Percentiles rank a stretch among this genome's conserved stretches.
Conservation (phyloP, 2,113 vertebrate genomes). For the Dissostichus mawsoni region DNA sequence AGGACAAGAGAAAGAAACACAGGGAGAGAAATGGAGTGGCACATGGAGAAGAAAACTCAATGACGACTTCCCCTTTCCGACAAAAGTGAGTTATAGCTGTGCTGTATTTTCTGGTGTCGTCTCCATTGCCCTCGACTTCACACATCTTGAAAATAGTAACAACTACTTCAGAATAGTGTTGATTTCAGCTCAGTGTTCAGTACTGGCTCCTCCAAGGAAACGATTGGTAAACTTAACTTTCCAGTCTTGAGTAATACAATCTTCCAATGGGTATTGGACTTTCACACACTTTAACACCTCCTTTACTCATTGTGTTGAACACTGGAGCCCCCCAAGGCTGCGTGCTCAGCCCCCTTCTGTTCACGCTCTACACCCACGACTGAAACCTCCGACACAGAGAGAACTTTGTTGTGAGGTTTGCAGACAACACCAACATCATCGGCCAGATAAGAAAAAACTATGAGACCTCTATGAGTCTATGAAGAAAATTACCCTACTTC, state of each 20-base stretch:
- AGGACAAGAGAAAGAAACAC: constrained; percentile 1
- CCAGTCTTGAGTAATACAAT: too few relatives aligned
- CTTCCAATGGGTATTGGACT: too few relatives aligned
- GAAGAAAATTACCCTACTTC: too few relatives aligned
- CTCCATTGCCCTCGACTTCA: not conserved
- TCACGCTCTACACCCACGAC: not conserved
- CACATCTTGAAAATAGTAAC: too few relatives aligned
- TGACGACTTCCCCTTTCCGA: not conserved
- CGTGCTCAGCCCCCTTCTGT: not conserved
- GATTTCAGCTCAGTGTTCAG: too few relatives aligned
- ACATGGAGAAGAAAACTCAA: not conserved
- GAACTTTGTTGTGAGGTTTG: not conserved
- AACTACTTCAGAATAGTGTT: too few relatives aligned
- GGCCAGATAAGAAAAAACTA: not conserved
- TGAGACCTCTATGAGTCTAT: not conserved
- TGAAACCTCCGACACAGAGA: not conserved
- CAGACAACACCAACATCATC: not conserved
- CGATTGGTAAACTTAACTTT: too few relatives aligned
- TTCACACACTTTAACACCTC: too few relatives aligned
- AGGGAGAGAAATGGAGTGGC: not conserved
- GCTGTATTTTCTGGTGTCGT: not conserved
- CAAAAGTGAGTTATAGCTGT: not conserved
- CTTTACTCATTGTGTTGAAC: not conserved
- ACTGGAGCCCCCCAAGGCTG: not conserved
- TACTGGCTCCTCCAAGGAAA: too few relatives aligned